phyloP scores from a whole-genome alignment of 2,888 invertebrate species.

The Ophioninae sp. region DNA sequence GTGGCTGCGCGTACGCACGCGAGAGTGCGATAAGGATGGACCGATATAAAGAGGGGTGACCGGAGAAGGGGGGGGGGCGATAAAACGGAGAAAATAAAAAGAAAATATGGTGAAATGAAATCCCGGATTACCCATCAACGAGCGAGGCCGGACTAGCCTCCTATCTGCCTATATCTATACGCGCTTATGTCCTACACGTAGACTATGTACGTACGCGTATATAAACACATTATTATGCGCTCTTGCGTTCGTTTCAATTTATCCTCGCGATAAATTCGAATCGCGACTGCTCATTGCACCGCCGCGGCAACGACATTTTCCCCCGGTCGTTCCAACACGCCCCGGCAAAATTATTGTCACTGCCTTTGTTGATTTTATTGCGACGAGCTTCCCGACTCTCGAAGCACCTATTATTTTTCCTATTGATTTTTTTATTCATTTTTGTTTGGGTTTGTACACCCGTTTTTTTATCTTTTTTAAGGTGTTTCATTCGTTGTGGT shows the following conservation, averaged over 20 bases:
- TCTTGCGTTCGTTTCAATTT: slow-evolving; percentile 40
- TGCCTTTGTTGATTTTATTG: no score
- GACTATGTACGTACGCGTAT: neutral
- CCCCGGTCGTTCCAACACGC: neutral
- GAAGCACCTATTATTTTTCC: no score
- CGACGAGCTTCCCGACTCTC: no score
- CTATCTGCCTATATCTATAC: slow-evolving; percentile 2
- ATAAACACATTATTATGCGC: slow-evolving; percentile 13
- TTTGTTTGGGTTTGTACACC: no score
- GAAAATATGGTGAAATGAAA: slow-evolving; percentile 30
- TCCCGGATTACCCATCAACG: slow-evolving; percentile 33
- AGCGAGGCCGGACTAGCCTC: slow-evolving; percentile 1
- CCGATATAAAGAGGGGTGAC: neutral
- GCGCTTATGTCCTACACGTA: neutral
- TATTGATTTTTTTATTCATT: no score
- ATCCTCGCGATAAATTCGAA: slow-evolving; percentile 45
- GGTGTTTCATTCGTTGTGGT: no score
- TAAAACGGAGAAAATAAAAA: neutral
- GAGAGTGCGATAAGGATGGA: neutral
- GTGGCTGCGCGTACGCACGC: slow-evolving; percentile 12
- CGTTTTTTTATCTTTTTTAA: no score
- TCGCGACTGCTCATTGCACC: slow-evolving; percentile 40
- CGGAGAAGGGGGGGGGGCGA: neutral
- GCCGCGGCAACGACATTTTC: slow-evolving; percentile 12
- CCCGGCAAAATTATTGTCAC: neutral